phyloP scores from a whole-genome alignment of 2,113 vertebrate species.

The Boulengeromyrus knoepffleri region DNA sequence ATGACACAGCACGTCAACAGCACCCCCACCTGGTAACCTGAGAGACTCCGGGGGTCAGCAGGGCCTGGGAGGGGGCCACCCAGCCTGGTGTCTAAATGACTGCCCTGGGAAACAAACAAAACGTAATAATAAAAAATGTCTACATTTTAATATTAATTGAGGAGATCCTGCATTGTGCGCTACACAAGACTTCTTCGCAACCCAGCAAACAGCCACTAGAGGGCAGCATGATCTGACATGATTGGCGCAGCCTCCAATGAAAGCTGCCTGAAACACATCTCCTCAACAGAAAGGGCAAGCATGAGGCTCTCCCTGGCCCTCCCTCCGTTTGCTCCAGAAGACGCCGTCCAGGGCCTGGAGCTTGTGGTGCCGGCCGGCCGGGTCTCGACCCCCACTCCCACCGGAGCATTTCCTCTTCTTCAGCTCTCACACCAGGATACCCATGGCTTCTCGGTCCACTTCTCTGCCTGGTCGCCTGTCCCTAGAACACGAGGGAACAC shows the following conservation, averaged over 20 bases:
- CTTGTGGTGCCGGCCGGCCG: constrained; percentile 58
- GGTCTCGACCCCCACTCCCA: constrained; percentile 67
- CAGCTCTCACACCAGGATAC: background rate
- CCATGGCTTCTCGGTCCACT: constrained; percentile 38
- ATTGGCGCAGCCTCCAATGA: background rate
- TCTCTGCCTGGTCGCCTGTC: constrained; percentile 71
- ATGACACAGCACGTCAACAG: background rate
- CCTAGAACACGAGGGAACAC: constrained; percentile 39
- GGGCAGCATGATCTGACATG: background rate
- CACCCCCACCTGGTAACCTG: background rate
- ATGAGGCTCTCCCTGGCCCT: constrained; percentile 63
- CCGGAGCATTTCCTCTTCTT: constrained; percentile 44
- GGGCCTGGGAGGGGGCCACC: background rate
- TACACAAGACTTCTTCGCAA: background rate
- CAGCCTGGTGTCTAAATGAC: background rate
- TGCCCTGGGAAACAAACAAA: background rate
- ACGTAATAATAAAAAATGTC: background rate
- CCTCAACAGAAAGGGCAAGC: background rate
- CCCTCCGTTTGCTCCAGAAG: constrained; percentile 59
- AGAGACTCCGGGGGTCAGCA: background rate
- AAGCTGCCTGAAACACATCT: background rate
- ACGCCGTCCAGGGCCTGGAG: constrained; percentile 70
- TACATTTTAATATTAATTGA: background rate
- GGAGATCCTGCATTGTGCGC: background rate
- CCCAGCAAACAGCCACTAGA: background rate